Conservation (phyloP, 2,113 vertebrate genomes). For the Pachyramphus minor region DNA sequence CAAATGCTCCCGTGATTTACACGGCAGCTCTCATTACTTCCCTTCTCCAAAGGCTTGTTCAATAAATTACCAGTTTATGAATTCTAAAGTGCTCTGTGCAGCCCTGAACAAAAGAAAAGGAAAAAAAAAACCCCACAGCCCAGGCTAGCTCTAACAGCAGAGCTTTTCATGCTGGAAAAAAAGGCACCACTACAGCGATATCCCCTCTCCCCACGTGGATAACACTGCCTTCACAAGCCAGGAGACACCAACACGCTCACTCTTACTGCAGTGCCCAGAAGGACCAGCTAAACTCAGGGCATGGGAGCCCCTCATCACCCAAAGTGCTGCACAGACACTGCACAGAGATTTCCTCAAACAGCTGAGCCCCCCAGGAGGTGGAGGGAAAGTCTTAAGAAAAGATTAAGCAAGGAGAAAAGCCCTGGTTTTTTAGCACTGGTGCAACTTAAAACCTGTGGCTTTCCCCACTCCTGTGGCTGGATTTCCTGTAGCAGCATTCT, state of each 20-base stretch:
- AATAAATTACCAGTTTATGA: constrained; percentile 72
- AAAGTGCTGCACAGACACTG: neutral
- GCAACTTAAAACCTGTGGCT: fast-evolving
- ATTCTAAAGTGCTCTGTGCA: constrained; percentile 59
- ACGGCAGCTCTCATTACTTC: constrained; percentile 59
- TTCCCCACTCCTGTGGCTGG: neutral
- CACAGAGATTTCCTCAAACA: neutral
- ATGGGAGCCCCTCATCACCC: fast-evolving
- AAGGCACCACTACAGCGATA: neutral
- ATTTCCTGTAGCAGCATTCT: neutral
- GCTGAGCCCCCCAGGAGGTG: neutral
- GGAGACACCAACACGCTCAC: neutral
- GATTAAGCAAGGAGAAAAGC: neutral
- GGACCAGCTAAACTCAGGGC: neutral
- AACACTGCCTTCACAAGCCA: neutral
- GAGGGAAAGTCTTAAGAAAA: neutral
- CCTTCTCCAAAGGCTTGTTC: constrained; percentile 66
- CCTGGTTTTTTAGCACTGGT: neutral
- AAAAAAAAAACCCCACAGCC: neutral
- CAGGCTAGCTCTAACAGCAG: neutral
- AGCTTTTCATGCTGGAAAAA: neutral
- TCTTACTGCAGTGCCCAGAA: neutral
- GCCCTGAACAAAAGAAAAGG: constrained; percentile 16
- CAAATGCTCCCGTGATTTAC: constrained; percentile 47
- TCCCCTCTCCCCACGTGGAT: neutral